phyloP scores from a whole-genome alignment of 1,140 invertebrate genomes.

The Branchinecta lindahli region DNA sequence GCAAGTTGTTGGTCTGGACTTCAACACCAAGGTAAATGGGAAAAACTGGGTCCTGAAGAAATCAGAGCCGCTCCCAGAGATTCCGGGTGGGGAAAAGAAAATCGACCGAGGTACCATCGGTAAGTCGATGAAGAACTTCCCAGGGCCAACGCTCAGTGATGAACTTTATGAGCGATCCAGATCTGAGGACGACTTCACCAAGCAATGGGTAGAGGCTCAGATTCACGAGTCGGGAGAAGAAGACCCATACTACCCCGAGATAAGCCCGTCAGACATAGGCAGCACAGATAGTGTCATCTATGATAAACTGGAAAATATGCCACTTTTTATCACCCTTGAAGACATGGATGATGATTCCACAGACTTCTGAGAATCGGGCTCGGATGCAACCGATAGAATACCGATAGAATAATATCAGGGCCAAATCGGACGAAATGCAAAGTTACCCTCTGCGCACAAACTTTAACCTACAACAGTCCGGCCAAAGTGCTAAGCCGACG shows the following conservation, averaged over 20 bases:
- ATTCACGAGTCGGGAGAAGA: background rate
- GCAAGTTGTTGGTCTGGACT: background rate
- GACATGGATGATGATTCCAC: background rate
- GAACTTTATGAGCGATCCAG: background rate
- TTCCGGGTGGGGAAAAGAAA: background rate
- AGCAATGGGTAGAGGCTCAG: background rate
- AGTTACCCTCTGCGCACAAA: too few relatives aligned
- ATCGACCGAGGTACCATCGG: background rate
- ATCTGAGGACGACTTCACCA: background rate
- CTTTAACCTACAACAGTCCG: too few relatives aligned
- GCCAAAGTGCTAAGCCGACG: too few relatives aligned
- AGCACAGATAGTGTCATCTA: background rate
- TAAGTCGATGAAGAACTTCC: background rate
- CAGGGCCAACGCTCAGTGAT: background rate
- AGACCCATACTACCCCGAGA: background rate
- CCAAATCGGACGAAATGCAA: too few relatives aligned
- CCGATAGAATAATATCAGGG: too few relatives aligned
- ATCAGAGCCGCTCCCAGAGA: background rate
- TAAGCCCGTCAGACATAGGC: background rate
- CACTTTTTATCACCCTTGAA: background rate
- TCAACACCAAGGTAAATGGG: background rate
- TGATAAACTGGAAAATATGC: background rate
- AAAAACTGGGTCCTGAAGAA: conserved; percentile 2
- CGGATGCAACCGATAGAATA: too few relatives aligned
- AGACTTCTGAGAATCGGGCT: background rate